Base-by-base conservation (phyloP, 2,797 vertebrate species). In the Borostomias antarcticus region DNA sequence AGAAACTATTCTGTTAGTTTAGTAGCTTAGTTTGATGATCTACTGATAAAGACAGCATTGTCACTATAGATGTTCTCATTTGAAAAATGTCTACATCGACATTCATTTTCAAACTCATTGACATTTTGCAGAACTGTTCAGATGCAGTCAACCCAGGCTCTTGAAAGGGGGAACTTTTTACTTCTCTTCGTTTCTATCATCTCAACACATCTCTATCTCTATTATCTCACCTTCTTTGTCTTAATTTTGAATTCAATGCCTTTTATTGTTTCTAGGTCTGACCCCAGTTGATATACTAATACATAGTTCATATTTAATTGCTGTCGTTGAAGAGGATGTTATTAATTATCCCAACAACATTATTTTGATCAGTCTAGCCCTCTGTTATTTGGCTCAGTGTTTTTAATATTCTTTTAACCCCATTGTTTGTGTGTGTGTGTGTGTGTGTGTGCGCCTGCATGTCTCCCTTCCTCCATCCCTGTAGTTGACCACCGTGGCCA, bases 401-500 rank as follows among this genome's bases (percentile, higher is more conserved):
- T 40, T 62, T 33, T 33, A 17, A 58, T 45, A 70, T 72, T 70
- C 47, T 81, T 74, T 83, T 85, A 88, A 89, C 76, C 64, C 66
- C 67, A 47, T 47, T 73, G 19, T 70, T 58, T 10, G 48, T 26
- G n/a, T 21, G 48, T 51, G 48, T 51, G 21, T 51, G 48, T 87
- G 80, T 87, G 52, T n/a, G 72, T 81, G 68, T 28, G 23, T 80
- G 74, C 85, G 68, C 85, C 21, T 82, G 25, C 48, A 43, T 81
- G 61, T 75, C 72, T 74, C 72, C 64, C 61, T 78, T 77, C 59
- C 25, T 53, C 5, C n/a, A 19, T 28, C 43, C 28, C 37, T 77
- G 19, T 83, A 90, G 89, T 84, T 91, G 83, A 90, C 85, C 78
- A 81, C 78, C 79, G 82, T 82, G 85, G 78, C 77, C 78, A 48